phyloP scores from a whole-genome alignment of 1,140 invertebrate genomes.

The Elymnias hypermnestra region DNA sequence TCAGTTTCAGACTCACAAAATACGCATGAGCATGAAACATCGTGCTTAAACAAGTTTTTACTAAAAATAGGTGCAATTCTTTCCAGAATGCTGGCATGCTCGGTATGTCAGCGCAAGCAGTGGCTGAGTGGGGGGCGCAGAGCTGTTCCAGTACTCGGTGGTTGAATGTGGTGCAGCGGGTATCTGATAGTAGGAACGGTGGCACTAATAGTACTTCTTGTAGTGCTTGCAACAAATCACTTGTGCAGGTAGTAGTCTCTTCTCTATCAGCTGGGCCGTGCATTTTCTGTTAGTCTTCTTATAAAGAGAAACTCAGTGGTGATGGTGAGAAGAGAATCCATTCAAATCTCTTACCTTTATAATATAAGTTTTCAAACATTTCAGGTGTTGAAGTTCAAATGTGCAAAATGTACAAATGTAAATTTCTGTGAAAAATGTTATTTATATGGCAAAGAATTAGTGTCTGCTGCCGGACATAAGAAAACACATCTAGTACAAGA shows the following conservation, averaged over 20 bases:
- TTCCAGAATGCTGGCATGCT: constrained; percentile 59
- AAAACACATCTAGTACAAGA: constrained; percentile 67
- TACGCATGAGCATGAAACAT: no score
- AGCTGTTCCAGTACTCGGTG: constrained; percentile 37
- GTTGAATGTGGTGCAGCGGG: constrained; percentile 36
- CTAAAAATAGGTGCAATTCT: no score
- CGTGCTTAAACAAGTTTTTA: no score
- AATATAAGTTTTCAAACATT: no score
- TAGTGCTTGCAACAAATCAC: constrained; percentile 31
- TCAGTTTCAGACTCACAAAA: no score
- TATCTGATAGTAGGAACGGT: constrained; percentile 27
- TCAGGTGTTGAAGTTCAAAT: constrained; percentile 71
- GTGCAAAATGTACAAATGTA: constrained; percentile 56
- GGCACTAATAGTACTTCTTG: constrained; percentile 23
- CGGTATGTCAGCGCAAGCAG: constrained; percentile 36
- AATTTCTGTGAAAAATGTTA: constrained; percentile 73
- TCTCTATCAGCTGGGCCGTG: no score
- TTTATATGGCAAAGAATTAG: constrained; percentile 59
- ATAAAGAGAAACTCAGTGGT: no score
- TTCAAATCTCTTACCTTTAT: no score
- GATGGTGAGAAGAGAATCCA: no score
- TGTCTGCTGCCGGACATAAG: constrained; percentile 52
- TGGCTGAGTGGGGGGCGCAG: constrained; percentile 47
- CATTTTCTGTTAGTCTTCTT: no score
- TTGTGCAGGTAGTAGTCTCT: constrained; percentile 60